Conservation (phyloP, 2,888 invertebrate species). For the Branchellion lobata region DNA sequence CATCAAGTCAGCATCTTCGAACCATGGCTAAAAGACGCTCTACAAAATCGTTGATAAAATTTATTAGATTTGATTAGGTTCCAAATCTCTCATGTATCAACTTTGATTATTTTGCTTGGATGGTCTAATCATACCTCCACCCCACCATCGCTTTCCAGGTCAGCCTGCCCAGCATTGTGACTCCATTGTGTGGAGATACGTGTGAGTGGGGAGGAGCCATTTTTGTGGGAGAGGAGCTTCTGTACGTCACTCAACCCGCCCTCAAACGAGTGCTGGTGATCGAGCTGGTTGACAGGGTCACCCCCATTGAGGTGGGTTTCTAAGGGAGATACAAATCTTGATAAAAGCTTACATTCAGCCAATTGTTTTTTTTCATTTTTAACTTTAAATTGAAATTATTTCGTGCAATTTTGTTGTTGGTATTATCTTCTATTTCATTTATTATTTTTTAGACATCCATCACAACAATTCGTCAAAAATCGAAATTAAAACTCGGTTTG, state of each 20-base stretch:
- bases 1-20: too few species aligned
- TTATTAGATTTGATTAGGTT: too few species aligned
- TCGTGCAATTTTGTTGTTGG: neutral
- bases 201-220: slow-evolving; percentile 44
- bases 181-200: neutral
- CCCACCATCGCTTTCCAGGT: too few species aligned
- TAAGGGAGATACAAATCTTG: neutral
- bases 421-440: neutral
- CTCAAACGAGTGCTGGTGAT: slow-evolving; percentile 43
- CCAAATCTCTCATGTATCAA: too few species aligned
- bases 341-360: neutral
- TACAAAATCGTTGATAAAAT: too few species aligned
- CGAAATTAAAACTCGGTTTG: neutral
- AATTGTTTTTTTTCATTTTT: too few species aligned
- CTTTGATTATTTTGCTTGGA: too few species aligned
- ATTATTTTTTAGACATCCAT: too few species aligned
- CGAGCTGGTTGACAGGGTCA: slow-evolving; percentile 43
- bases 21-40: too few species aligned
- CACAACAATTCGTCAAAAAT: too few species aligned
- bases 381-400: too few species aligned
- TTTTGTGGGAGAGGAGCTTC: slow-evolving; percentile 29
- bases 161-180: slow-evolving; percentile 1
- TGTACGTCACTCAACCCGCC: slow-evolving; percentile 44
- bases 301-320: slow-evolving; percentile 44
- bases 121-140: too few species aligned